Evolutionary conservation across 2,888 invertebrate species (phyloP).

Genomic region (Chalcosyrphus nemorum): DNA sequence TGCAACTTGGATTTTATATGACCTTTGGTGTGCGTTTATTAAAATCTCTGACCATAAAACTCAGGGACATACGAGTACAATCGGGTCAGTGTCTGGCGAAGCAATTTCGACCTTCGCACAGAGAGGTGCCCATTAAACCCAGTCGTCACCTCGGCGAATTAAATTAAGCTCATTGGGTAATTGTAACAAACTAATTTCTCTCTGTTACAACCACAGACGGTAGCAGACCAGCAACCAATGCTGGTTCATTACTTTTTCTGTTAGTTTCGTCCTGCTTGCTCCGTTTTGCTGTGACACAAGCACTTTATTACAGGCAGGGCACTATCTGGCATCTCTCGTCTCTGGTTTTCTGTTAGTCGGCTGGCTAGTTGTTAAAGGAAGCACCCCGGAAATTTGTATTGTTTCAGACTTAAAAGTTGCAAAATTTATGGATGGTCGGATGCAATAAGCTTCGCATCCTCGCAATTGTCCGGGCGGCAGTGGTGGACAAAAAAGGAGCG

Average conservation of each 20-base stretch:
- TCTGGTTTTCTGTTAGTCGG: constrained; percentile 28
- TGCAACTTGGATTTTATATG: constrained; percentile 44
- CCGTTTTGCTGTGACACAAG: constrained; percentile 40
- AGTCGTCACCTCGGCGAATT: constrained; percentile 65
- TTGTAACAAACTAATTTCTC: constrained; percentile 69
- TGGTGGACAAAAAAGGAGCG: neutral
- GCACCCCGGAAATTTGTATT: constrained; percentile 72
- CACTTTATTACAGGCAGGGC: constrained; percentile 58
- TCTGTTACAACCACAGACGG: constrained; percentile 48
- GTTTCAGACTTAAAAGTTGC: constrained; percentile 72
- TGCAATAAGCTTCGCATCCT: constrained; percentile 64
- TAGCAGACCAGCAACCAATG: constrained; percentile 9
- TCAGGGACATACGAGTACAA: constrained; percentile 7
- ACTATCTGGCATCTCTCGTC: constrained; percentile 26
- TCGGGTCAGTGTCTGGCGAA: constrained; percentile 20
- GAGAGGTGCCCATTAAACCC: constrained; percentile 54
- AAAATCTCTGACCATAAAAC: constrained; percentile 57
- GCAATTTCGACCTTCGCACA: constrained; percentile 23
- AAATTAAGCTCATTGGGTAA: constrained; percentile 70
- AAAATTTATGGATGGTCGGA: constrained; percentile 73
- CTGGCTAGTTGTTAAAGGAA: constrained; percentile 69
- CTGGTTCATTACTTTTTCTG: constrained; percentile 32
- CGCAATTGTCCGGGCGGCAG: constrained; percentile 6
- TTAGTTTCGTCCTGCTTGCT: constrained; percentile 6
- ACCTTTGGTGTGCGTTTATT: constrained; percentile 49